Percentiles rank a stretch among this genome's conserved stretches.
Evolutionary conservation across 1,140 invertebrate genomes (phyloP).

Genomic region (Mizuhopecten yessoensis): DNA sequence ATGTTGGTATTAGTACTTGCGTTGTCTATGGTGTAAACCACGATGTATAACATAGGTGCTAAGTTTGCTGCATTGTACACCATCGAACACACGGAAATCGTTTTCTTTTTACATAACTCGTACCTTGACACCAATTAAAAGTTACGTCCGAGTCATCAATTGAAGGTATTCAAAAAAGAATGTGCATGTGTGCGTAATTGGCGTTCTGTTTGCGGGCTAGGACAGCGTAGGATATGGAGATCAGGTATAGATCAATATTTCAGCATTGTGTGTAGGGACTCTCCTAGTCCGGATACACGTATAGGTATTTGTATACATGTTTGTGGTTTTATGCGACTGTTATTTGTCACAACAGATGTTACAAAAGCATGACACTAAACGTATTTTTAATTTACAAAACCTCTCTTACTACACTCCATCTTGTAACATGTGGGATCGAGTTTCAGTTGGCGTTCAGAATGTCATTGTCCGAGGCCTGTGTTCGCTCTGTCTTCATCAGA

Average conservation of each 20-base stretch:
- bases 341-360: background rate
- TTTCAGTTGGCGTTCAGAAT: background rate
- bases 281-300: background rate
- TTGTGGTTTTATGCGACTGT: too few relatives aligned
- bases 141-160: background rate
- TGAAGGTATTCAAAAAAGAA: background rate
- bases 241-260: background rate
- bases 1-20: slow-evolving; percentile 21
- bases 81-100: background rate
- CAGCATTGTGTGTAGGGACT: background rate
- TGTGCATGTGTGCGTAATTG: background rate
- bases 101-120: background rate
- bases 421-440: background rate
- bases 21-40: background rate
- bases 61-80: background rate
- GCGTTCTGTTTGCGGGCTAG: background rate
- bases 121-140: background rate
- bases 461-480: background rate
- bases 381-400: background rate
- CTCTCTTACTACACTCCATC: background rate
- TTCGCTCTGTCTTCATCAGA: too few relatives aligned
- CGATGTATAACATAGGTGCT: background rate
- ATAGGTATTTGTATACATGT: background rate
- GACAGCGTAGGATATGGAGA: background rate
- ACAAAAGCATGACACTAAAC: background rate